Conservation (phyloP, 2,113 vertebrate species). For the Pituophis catenifer region DNA sequence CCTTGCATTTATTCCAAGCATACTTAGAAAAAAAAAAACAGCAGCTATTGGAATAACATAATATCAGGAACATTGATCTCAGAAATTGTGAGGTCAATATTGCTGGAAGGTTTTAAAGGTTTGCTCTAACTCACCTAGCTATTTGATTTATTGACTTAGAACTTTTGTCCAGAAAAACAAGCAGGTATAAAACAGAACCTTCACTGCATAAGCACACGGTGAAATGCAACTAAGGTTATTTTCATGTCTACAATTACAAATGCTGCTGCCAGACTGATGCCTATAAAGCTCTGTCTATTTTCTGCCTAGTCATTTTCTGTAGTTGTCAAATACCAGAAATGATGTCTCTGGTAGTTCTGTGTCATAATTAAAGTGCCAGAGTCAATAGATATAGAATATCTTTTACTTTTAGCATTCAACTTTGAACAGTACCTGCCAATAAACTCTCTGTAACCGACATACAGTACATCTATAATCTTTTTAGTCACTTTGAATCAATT, state of each 20-base stretch:
- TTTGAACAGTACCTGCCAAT: conserved; percentile 43
- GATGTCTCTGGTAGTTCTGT: conserved; percentile 37
- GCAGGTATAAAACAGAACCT: not conserved
- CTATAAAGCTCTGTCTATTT: conserved; percentile 37
- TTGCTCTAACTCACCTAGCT: too few relatives aligned
- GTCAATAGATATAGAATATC: conserved; percentile 22
- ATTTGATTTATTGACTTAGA: not conserved
- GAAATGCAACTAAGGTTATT: not conserved
- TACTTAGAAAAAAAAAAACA: too few relatives aligned
- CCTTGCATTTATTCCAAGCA: not conserved
- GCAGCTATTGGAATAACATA: not conserved
- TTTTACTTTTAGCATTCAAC: conserved; percentile 37
- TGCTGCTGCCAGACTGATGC: conserved; percentile 29
- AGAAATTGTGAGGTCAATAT: not conserved
- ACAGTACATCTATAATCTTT: conserved; percentile 37
- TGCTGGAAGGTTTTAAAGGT: not conserved
- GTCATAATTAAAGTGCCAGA: conserved; percentile 29
- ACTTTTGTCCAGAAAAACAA: not conserved
- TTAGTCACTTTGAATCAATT: not conserved
- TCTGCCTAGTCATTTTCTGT: conserved; percentile 26
- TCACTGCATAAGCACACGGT: not conserved
- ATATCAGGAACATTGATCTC: not conserved
- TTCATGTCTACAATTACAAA: not conserved
- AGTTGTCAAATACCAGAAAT: conserved; percentile 39
- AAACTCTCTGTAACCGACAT: conserved; percentile 42